Percentiles rank a stretch among this genome's conserved stretches.
These are phyloP conservation scores for Capromys pilorides DNA, from an alignment of 2,797 vertebrate species.

Conservation along the genomic window DNA sequence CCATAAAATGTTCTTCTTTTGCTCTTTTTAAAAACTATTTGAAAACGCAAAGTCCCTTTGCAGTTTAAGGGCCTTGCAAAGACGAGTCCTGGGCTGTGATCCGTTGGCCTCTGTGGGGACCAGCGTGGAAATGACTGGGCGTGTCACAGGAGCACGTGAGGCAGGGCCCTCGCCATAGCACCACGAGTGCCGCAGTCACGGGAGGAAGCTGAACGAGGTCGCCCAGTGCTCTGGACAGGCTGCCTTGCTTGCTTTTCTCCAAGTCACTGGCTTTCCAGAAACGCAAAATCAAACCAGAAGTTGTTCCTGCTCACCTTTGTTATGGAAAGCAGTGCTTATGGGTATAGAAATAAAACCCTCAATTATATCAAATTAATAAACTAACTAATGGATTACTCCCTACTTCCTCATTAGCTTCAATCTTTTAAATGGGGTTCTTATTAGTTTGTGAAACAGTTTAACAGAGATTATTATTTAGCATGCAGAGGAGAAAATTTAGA, in stretches of 20 bases:
- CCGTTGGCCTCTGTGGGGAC: not conserved
- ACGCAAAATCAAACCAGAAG: not conserved
- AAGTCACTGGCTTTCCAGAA: slow-evolving; percentile 29
- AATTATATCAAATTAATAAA: slow-evolving; percentile 66
- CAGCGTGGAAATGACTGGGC: not conserved
- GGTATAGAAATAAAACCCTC: slow-evolving; percentile 39
- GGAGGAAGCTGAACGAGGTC: not conserved
- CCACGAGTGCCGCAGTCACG: not conserved
- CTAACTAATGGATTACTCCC: slow-evolving; percentile 48
- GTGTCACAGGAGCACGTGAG: not conserved
- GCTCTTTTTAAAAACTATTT: not conserved
- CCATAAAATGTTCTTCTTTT: not conserved
- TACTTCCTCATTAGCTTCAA: slow-evolving; percentile 55
- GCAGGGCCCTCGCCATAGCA: no score
- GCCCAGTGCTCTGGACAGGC: not conserved
- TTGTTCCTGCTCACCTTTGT: not conserved
- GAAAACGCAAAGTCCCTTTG: not conserved
- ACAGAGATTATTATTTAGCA: slow-evolving; percentile 62
- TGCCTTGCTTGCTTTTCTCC: not conserved
- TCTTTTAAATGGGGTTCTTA: slow-evolving; percentile 61
- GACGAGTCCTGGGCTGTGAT: not conserved
- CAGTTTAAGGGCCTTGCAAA: not conserved
- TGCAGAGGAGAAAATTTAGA: slow-evolving; percentile 53
- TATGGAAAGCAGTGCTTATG: slow-evolving; percentile 32
- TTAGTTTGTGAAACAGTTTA: slow-evolving; percentile 66